Evolutionary conservation across 2,888 invertebrate genomes (phyloP).

Genomic region (Polymixis flavicincta): DNA sequence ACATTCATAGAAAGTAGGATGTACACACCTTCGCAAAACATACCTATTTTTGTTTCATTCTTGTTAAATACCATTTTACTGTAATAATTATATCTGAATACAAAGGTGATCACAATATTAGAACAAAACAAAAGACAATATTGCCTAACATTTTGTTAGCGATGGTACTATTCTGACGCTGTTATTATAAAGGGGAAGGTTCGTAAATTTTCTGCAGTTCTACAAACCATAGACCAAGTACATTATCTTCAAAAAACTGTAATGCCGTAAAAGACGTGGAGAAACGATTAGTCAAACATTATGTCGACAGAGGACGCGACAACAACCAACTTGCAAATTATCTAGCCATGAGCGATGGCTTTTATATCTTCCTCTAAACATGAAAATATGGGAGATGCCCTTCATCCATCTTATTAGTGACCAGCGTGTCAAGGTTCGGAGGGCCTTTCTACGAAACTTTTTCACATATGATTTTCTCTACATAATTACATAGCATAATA

Average conservation of each 20-base stretch:
- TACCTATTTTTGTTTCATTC: no score
- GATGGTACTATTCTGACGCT: background rate
- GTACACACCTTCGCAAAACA: no score
- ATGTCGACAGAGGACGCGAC: constrained; percentile 55
- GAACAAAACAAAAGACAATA: background rate
- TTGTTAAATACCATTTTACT: no score
- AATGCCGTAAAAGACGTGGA: constrained; percentile 36
- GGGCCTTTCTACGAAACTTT: constrained; percentile 1
- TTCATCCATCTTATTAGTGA: constrained; percentile 71
- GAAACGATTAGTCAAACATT: constrained; percentile 65
- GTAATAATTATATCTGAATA: no score
- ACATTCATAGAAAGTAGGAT: no score
- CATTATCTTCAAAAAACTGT: constrained; percentile 33
- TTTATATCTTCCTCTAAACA: constrained; percentile 62
- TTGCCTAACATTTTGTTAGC: background rate
- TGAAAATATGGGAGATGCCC: constrained; percentile 61
- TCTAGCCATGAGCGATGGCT: constrained; percentile 71
- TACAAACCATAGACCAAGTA: background rate
- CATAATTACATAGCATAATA: background rate
- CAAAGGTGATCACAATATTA: no score
- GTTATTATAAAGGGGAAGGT: background rate
- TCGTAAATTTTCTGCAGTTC: background rate
- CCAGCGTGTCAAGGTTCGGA: constrained; percentile 43
- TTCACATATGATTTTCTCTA: background rate
- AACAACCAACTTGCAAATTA: constrained; percentile 72